Evolutionary conservation across 2,797 vertebrate species (phyloP), one percentile per base, ranked within the genome.

Genomic region (Rhabdophis nuchalis): DNA sequence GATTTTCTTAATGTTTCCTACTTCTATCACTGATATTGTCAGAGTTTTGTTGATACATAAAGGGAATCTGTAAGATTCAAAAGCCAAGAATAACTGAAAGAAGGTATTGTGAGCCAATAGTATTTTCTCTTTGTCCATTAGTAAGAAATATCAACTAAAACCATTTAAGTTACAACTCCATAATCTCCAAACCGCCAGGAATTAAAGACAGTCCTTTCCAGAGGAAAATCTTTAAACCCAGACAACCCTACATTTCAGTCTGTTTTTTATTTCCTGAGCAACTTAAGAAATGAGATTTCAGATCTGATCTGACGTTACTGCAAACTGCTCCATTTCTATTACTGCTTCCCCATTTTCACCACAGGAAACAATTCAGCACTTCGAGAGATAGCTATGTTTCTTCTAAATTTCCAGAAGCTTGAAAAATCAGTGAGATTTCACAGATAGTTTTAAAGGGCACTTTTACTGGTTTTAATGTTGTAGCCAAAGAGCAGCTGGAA

Each of bases 401-500:
- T 6, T 77, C 57, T 85, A n/a, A 57, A 64, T 87, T 91, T 91
- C 20, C 53, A 27, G 0, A 0, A 90, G 56, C 86, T 0, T 4
- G 60, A 93, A 61, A 41, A 89, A 92, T 7, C 1, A 95, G 20
- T 86, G 58, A 86, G 92, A 53, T 25, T 9, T 20, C 9, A 8
- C 85, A 52, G 52, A 92, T 29, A 68, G 50, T 72, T n/a, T 90
- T 50, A 27, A 54, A 56, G 54, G 41, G 36, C 29, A 32, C 57
- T 54, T 54, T 50, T 32, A 18, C n/a, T 27, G 14, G 3, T 9
- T 94, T 92, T 88, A 94, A 92, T 85, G 92, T 32, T 86, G 89
- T 89, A 94, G 94, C 91, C 96, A 94, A 91, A 53, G n/a, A 95
- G 93, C 94, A 96, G 96, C 92, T 93, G 94, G 93, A 92, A 88